Percentiles rank a stretch among this genome's conserved stretches.
Conservation (phyloP, 2,797 vertebrate genomes). For the Artibeus lituratus region DNA sequence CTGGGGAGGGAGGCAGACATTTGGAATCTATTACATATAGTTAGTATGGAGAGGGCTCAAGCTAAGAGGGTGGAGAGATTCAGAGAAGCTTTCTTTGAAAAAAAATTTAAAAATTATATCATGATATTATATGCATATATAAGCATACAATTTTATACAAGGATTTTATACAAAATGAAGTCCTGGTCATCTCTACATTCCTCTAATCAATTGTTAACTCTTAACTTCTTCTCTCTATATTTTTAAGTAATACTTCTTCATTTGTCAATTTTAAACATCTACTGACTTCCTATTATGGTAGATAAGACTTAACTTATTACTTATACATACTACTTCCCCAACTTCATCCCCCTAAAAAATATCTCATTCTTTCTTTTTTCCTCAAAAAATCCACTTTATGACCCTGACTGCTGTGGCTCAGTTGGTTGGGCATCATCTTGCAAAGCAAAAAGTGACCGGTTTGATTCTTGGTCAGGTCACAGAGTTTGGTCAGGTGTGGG, state of each 20-base stretch:
- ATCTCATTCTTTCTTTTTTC: background rate
- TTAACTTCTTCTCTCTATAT: background rate
- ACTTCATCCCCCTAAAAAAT: background rate
- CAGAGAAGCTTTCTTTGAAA: background rate
- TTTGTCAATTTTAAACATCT: background rate
- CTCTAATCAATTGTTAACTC: background rate
- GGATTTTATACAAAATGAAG: background rate
- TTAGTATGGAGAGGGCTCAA: background rate
- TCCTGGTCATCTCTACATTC: background rate
- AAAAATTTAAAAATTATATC: background rate
- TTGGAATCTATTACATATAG: background rate
- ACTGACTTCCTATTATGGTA: background rate
- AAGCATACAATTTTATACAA: background rate
- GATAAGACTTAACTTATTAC: background rate
- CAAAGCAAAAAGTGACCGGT: background rate
- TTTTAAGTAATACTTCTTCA: background rate
- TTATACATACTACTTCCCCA: background rate
- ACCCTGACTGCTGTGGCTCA: background rate
- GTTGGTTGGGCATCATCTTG: background rate
- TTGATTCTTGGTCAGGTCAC: background rate
- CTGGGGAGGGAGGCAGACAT: background rate
- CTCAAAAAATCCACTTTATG: background rate
- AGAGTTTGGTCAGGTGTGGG: background rate
- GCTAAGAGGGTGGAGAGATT: background rate
- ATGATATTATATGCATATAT: background rate